phyloP scores from a whole-genome alignment of 2,797 vertebrate genomes.

The Hoplostethus mediterraneus region DNA sequence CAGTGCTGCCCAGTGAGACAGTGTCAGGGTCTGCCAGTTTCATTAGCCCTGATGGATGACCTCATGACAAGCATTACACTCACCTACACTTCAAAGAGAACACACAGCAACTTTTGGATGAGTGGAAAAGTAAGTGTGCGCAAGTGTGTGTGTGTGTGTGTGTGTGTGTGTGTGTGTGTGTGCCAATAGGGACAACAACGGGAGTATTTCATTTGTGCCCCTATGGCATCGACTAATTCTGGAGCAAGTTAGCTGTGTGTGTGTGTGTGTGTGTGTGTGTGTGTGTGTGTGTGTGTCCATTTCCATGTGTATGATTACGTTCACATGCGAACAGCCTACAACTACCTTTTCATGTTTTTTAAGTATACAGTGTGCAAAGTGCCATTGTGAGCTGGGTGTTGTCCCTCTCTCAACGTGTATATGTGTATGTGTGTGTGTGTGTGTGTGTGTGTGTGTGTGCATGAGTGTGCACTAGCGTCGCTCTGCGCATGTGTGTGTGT shows the following conservation, averaged over 20 bases:
- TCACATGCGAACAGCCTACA: conserved; percentile 39
- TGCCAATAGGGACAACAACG: conserved; percentile 47
- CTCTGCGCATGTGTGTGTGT: conserved; percentile 60
- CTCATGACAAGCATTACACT: conserved; percentile 77
- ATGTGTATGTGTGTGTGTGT: conserved; percentile 6
- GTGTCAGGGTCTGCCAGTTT: conserved; percentile 79
- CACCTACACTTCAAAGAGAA: conserved; percentile 74
- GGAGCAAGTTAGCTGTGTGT: conserved; percentile 34
- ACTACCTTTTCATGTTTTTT: conserved; percentile 51
- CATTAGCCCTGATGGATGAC: conserved; percentile 84
- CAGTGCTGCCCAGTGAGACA: conserved; percentile 75
- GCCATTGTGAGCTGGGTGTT: conserved; percentile 51
- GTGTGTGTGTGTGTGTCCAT: conserved; percentile 27
- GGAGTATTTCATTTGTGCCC: conserved; percentile 61
- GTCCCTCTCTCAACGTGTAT: conserved; percentile 29
- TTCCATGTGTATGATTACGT: conserved; percentile 38
- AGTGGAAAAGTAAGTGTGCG: conserved; percentile 46
- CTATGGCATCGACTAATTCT: conserved; percentile 27
- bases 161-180: conserved; percentile 27
- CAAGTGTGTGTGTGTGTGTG: not conserved
- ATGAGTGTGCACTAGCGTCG: conserved; percentile 23
- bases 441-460: conserved; percentile 21
- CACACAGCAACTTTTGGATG: conserved; percentile 54
- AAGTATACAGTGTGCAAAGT: conserved; percentile 47
- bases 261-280: conserved; percentile 32